Conservation (phyloP, 2,113 vertebrate genomes). For the Noctilio leporinus region DNA sequence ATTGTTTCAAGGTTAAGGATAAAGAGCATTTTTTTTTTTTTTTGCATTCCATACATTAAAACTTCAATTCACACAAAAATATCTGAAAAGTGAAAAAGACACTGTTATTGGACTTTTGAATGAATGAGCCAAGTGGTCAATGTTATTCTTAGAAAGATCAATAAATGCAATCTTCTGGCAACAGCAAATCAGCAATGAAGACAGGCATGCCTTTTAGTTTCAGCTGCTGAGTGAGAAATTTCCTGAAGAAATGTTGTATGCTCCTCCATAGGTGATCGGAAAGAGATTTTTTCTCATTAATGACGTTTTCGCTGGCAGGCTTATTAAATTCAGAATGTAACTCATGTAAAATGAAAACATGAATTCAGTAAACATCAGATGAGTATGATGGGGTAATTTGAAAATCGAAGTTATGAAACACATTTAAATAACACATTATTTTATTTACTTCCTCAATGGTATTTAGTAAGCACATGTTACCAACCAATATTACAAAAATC, state of each 20-base stretch:
- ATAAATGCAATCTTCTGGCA: not conserved
- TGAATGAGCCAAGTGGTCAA: not conserved
- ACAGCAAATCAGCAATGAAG: not conserved
- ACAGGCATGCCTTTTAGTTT: not conserved
- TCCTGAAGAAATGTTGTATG: not conserved
- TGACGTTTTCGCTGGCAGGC: not conserved
- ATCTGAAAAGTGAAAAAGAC: not conserved
- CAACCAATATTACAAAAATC: not conserved
- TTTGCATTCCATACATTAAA: not conserved
- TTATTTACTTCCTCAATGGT: not conserved
- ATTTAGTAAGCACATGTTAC: not conserved
- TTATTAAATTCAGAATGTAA: not conserved
- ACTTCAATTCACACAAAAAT: not conserved
- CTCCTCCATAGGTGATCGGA: not conserved
- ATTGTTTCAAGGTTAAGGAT: not conserved
- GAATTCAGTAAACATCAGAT: not conserved
- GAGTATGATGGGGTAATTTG: not conserved
- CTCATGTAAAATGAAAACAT: not conserved
- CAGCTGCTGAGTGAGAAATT: not conserved
- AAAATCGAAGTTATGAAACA: not conserved
- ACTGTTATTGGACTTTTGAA: not conserved
- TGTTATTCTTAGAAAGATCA: not conserved
- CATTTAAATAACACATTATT: not conserved
- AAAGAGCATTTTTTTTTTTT: not conserved
- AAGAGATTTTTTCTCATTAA: not conserved